Evolutionary conservation across 2,113 vertebrate genomes (phyloP).

Genomic region (Lepidothrix coronata): DNA sequence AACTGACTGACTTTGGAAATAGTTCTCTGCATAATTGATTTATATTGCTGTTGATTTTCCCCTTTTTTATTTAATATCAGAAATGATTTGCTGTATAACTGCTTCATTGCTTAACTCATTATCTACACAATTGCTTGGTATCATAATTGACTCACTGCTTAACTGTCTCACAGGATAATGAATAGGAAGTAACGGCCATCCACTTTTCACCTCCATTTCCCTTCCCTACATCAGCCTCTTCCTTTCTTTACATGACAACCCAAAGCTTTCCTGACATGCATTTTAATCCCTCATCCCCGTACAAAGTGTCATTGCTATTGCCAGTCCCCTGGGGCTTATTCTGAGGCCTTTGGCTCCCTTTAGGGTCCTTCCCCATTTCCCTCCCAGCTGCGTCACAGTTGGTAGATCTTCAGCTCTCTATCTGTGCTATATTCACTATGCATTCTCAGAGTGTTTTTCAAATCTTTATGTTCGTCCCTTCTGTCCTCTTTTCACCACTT

Average conservation of each 20-base stretch:
- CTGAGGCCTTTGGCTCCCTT: not conserved
- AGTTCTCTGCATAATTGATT: slow-evolving; percentile 55
- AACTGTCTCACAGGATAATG: slow-evolving; percentile 1
- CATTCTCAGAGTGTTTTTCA: not conserved
- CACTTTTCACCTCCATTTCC: not conserved
- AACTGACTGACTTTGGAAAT: slow-evolving; percentile 25
- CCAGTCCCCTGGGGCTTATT: not conserved
- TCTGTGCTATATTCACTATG: rapidly evolving
- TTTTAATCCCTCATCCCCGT: not conserved
- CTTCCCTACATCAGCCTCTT: not conserved
- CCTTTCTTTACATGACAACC: not conserved
- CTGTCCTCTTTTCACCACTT: not conserved
- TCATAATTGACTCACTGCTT: slow-evolving; percentile 38
- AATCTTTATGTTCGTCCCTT: not conserved
- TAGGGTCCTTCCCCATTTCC: not conserved
- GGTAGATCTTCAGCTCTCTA: not conserved
- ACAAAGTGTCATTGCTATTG: not conserved
- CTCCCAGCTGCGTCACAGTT: not conserved
- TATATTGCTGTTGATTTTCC: slow-evolving; percentile 50
- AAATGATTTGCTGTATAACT: slow-evolving; percentile 32
- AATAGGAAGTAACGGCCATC: not conserved
- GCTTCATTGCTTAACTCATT: slow-evolving; percentile 58
- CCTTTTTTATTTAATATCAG: slow-evolving; percentile 59
- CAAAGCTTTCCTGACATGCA: not conserved
- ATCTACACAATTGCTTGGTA: slow-evolving; percentile 33